phyloP scores from a whole-genome alignment of 2,113 vertebrate genomes.

The Megatriorchis doriae region DNA sequence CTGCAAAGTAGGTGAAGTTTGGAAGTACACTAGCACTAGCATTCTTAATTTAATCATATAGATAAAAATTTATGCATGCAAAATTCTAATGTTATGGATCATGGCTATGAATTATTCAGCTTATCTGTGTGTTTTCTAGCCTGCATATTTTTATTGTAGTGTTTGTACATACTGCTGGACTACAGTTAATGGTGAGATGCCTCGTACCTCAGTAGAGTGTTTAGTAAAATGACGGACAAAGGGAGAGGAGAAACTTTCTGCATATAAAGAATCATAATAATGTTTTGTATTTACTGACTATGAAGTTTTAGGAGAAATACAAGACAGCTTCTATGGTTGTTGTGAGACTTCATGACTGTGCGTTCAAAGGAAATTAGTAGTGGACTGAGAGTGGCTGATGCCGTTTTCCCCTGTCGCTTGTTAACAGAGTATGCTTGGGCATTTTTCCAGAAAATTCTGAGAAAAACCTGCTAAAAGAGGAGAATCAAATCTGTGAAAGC shows the following conservation, averaged over 20 bases:
- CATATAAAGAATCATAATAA: not conserved
- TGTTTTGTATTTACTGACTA: not conserved
- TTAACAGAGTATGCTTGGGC: not conserved
- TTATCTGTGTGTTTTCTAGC: not conserved
- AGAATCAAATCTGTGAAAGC: not conserved
- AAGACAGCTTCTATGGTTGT: not conserved
- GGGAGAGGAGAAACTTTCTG: not conserved
- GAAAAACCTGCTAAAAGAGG: not conserved
- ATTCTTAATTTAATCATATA: not conserved
- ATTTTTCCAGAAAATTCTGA: not conserved
- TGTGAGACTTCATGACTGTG: not conserved
- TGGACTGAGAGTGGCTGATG: not conserved
- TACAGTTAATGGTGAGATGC: not conserved
- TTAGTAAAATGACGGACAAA: not conserved
- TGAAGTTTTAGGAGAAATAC: not conserved
- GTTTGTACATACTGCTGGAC: not conserved
- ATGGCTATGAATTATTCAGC: not conserved
- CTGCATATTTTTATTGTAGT: not conserved
- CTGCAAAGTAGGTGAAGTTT: not conserved
- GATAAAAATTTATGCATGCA: not conserved
- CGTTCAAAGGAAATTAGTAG: not conserved
- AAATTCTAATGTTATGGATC: not conserved
- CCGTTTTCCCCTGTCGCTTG: not conserved
- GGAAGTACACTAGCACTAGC: not conserved
- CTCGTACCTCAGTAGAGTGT: not conserved